These are phyloP conservation scores for Mythimna albipuncta DNA, from an alignment of 2,888 invertebrate genomes.

Conservation along the genomic window DNA sequence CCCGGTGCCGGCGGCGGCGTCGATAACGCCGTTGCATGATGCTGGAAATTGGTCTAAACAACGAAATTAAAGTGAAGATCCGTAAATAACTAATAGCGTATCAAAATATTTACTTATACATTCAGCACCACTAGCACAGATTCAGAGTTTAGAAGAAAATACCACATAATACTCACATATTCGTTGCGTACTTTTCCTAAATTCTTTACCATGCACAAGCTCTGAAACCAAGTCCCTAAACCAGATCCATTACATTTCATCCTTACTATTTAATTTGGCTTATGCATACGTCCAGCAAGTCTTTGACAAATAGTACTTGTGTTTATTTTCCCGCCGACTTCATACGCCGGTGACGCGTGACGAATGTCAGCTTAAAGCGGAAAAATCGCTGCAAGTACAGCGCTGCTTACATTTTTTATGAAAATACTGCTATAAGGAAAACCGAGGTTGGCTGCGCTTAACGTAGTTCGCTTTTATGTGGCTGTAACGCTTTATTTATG, in stretches of 20 bases:
- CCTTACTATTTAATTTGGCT: conserved; percentile 31
- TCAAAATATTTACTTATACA: not conserved
- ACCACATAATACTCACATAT: not conserved
- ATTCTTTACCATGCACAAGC: not conserved
- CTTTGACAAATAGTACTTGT: conserved; percentile 72
- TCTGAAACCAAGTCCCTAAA: not conserved
- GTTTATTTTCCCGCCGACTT: conserved; percentile 76
- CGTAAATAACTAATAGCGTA: not conserved
- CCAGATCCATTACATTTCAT: conserved; percentile 28
- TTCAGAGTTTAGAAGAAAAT: not conserved
- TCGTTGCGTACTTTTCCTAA: not conserved
- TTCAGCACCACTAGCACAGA: not conserved
- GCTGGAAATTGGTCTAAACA: not conserved
- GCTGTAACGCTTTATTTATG: conserved; percentile 58
- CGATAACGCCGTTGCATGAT: too few species aligned
- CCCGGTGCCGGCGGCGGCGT: too few species aligned
- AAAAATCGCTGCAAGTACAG: conserved; percentile 71
- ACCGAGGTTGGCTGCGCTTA: conserved; percentile 55
- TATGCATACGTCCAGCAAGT: conserved; percentile 44
- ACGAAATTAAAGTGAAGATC: too few species aligned
- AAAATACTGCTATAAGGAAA: conserved; percentile 68
- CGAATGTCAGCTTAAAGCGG: conserved; percentile 71
- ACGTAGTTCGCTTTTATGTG: conserved; percentile 57
- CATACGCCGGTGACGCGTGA: conserved; percentile 75
- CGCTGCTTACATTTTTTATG: conserved; percentile 71